Evolutionary conservation across 2,888 invertebrate genomes (phyloP), one percentile per base, ranked within the genome.

Genomic region (Chloroclystis v-ata): DNA sequence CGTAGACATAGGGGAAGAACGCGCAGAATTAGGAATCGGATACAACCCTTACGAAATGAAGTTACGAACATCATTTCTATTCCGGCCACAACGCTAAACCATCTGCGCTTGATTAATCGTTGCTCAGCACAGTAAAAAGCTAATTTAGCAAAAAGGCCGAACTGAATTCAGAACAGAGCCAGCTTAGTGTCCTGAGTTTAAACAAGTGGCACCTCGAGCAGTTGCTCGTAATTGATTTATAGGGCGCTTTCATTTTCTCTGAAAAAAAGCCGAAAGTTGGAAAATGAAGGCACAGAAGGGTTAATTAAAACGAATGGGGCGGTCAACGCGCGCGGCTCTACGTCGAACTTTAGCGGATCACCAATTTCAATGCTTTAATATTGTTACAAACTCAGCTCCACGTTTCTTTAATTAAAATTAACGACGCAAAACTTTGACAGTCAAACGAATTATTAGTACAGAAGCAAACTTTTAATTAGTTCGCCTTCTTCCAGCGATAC

Each of bases 371-470:
- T 86, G 82, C 79, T 84, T 83, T 85, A 87, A 86, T 86, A 86
- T 83, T 82, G 83, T 86, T 81, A 84, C 84, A 78, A 84, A 84
- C 81, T 82, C 72, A 59, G 73, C 75, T 72, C 76, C 74, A 77
- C 82, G 79, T 84, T 87, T 84, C 87, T 87, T 87, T 86, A 87
- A 87, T 87, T 86, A 86, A 87, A 87, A 87, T 87, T 86, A 87
- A 87, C 85, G 86, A 85, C 82, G 82, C 75, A 75, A 86, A 87
- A 87, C 80, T 87, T 83, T 82, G 83, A 85, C 85, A 86, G 81
- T 85, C 82, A 84, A 84, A 85, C 86, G 85, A 86, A 87, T 87
- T 87, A 86, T 87, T 86, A 82, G 82, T 83, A 86, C 80, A 80
- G 84, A 79, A 80, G 80, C 74, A 68, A 86, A 86, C 83, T 86